Percentiles rank a stretch among this genome's conserved stretches.
These are phyloP conservation scores for Limonius californicus DNA, from an alignment of 1,140 invertebrate genomes.

Conservation along the genomic window DNA sequence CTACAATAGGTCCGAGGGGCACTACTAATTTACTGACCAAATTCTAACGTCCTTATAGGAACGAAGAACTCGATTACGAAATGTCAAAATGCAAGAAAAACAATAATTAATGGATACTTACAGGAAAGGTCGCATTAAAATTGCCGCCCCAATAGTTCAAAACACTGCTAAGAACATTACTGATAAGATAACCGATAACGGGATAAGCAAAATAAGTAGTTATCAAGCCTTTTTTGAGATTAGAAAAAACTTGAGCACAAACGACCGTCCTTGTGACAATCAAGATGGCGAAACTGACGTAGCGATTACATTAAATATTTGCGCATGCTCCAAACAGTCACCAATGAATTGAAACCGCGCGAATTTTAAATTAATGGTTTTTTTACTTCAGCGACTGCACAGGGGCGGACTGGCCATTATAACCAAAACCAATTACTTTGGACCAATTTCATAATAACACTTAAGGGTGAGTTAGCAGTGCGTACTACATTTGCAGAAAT, in stretches of 20 bases:
- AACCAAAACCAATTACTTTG: no score
- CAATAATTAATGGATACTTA: background rate
- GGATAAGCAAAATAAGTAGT: background rate
- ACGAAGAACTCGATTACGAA: background rate
- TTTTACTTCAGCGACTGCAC: no score
- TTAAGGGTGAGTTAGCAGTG: no score
- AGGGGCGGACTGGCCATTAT: no score
- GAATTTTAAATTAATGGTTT: no score
- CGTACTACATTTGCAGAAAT: no score
- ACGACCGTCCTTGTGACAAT: conserved; percentile 29
- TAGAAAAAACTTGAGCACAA: background rate
- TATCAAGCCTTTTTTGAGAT: conserved; percentile 12
- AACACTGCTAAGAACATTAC: conserved; percentile 1
- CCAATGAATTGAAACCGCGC: no score
- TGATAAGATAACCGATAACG: background rate
- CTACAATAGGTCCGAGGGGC: background rate
- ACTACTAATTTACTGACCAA: background rate
- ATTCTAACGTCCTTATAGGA: background rate
- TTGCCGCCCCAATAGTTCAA: background rate
- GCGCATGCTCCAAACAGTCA: background rate
- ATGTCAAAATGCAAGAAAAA: conserved; percentile 3
- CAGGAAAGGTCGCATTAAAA: background rate
- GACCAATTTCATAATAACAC: no score
- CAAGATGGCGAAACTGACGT: conserved; percentile 24
- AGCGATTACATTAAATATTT: background rate